phyloP scores from a whole-genome alignment of 2,113 vertebrate genomes.

The Regulus satrapa region DNA sequence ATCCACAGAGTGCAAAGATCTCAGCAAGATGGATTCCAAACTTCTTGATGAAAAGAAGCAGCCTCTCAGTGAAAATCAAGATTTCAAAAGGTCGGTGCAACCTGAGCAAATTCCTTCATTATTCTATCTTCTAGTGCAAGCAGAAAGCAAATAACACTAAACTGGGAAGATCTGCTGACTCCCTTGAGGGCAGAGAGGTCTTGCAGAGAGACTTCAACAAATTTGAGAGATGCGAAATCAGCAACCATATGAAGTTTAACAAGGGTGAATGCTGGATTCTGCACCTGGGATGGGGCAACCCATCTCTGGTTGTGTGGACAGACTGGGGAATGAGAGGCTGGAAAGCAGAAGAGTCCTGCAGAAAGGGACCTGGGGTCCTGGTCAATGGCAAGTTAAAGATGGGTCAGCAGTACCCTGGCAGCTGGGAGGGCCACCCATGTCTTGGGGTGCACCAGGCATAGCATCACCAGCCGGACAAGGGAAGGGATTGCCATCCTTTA shows the following conservation, averaged over 20 bases:
- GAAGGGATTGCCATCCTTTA: neutral
- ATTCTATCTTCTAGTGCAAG: neutral
- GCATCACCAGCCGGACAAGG: accelerated
- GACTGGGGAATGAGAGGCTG: neutral
- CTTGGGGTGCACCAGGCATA: neutral
- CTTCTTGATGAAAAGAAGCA: neutral
- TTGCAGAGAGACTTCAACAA: neutral
- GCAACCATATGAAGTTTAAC: neutral
- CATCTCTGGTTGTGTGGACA: neutral
- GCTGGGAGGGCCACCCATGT: neutral
- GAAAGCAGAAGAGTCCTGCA: accelerated
- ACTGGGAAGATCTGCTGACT: neutral
- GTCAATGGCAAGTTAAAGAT: accelerated
- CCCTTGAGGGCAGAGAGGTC: neutral
- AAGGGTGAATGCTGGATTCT: neutral
- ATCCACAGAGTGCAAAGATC: neutral
- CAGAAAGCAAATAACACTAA: neutral
- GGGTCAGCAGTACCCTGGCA: neutral
- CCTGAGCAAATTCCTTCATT: neutral
- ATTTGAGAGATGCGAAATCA: neutral
- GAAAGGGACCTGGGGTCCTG: neutral
- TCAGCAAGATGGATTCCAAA: neutral
- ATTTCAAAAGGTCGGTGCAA: neutral
- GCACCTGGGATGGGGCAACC: neutral
- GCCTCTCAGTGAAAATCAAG: neutral